A percentile compares a stretch with the other conserved stretches of the same genome.
Evolutionary conservation across 2,888 invertebrate genomes (phyloP).

Genomic region (Scrobipalpa costella): DNA sequence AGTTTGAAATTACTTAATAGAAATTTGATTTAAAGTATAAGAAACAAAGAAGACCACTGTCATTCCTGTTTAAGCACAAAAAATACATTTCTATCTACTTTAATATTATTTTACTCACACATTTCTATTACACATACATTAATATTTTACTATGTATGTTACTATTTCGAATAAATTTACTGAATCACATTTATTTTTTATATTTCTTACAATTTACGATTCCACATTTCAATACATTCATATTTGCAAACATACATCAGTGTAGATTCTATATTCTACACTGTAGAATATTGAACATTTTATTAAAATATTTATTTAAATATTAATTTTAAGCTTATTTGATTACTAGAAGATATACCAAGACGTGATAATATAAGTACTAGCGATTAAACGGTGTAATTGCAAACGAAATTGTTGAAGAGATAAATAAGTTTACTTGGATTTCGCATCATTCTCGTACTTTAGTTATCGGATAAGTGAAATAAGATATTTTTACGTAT

Average conservation of each 20-base stretch:
- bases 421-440: background rate
- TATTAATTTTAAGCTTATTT: constrained; percentile 19
- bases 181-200: constrained; percentile 68
- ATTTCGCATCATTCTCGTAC: background rate
- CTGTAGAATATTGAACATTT: constrained; percentile 21
- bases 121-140: constrained; percentile 35
- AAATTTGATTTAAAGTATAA: too few relatives aligned
- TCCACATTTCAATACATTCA: constrained; percentile 46
- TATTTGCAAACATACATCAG: constrained; percentile 45
- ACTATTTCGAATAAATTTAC: constrained; percentile 53
- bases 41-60: too few relatives aligned
- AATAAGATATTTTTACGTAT: constrained; percentile 21
- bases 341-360: constrained; percentile 7
- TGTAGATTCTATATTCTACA: too few relatives aligned
- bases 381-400: background rate
- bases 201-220: constrained; percentile 45
- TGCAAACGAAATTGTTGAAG: constrained; percentile 11
- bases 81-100: background rate
- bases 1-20: too few relatives aligned
- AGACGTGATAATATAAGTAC: background rate
- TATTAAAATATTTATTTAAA: constrained; percentile 14
- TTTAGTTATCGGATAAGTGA: background rate
- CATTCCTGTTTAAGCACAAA: background rate
- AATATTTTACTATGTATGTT: constrained; percentile 35
- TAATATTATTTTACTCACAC: constrained; percentile 31